These are phyloP conservation scores for Drosophila melanogaster DNA, from an alignment of 1,140 invertebrate genomes.

Conservation along the genomic window DNA sequence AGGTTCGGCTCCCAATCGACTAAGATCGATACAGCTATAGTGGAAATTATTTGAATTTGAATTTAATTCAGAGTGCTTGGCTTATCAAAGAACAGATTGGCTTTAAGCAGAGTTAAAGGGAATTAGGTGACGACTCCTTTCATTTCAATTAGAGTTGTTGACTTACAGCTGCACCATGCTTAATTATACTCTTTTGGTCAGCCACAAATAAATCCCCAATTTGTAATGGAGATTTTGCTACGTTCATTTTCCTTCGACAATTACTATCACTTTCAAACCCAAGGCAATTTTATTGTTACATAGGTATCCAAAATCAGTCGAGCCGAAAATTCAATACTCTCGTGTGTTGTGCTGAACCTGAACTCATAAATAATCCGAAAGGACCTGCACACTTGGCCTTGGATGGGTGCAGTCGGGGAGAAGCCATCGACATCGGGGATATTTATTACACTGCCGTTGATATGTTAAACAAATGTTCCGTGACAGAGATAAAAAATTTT, in stretches of 20 bases:
- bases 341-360: not conserved
- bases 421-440: constrained; percentile 20
- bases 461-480: constrained; percentile 49
- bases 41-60: constrained; percentile 35
- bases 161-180: too few relatives aligned
- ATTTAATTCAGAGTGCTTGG: constrained; percentile 18
- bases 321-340: not conserved
- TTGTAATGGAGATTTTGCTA: not conserved
- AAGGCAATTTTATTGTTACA: constrained; percentile 18
- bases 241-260: not conserved
- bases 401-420: not conserved
- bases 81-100: not conserved
- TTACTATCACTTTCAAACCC: not conserved
- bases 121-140: too few relatives aligned
- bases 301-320: constrained; percentile 13
- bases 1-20: constrained; percentile 12
- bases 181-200: too few relatives aligned
- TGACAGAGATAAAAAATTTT: constrained; percentile 36
- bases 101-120: not conserved
- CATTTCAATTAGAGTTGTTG: too few relatives aligned
- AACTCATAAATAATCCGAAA: constrained; percentile 24
- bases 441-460: constrained; percentile 43
- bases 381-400: constrained; percentile 5
- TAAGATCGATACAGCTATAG: constrained; percentile 26
- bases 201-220: too few relatives aligned